Evolutionary conservation across 1,140 invertebrate genomes (phyloP).

Genomic region (Phocides pigmalion): DNA sequence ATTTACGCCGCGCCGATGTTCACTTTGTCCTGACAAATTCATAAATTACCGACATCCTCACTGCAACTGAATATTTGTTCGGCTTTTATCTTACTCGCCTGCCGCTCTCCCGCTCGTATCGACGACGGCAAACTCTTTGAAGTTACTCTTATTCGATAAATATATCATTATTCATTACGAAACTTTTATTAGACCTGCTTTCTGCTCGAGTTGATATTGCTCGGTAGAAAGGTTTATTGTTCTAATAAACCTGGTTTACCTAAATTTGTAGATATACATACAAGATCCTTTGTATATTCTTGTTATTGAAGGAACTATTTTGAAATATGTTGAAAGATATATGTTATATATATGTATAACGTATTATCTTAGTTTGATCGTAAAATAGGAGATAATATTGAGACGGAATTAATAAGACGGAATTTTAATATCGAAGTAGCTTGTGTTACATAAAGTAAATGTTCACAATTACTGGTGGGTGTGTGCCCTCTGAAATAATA

Average conservation of each 20-base stretch:
- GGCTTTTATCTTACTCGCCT: conserved; percentile 74
- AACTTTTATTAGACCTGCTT: conserved; percentile 30
- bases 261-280: too few species aligned
- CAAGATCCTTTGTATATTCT: too few species aligned
- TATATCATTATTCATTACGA: conserved; percentile 34
- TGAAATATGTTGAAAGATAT: too few species aligned
- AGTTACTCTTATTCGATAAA: conserved; percentile 43
- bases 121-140: conserved; percentile 67
- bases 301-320: too few species aligned
- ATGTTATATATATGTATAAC: too few species aligned
- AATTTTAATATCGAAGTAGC: too few species aligned
- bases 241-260: conserved; percentile 7
- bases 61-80: conserved; percentile 57
- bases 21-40: conserved; percentile 82
- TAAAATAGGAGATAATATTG: too few species aligned
- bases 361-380: too few species aligned
- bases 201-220: conserved; percentile 14
- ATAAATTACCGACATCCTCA: conserved; percentile 83
- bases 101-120: conserved; percentile 69
- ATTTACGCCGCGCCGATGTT: conserved; percentile 78
- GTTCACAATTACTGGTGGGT: too few species aligned
- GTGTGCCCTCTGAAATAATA: too few species aligned
- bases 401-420: too few species aligned
- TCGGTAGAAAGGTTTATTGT: conserved; percentile 12
- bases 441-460: too few species aligned